phyloP scores from a whole-genome alignment of 2,113 vertebrate genomes.

The Salminus brasiliensis region DNA sequence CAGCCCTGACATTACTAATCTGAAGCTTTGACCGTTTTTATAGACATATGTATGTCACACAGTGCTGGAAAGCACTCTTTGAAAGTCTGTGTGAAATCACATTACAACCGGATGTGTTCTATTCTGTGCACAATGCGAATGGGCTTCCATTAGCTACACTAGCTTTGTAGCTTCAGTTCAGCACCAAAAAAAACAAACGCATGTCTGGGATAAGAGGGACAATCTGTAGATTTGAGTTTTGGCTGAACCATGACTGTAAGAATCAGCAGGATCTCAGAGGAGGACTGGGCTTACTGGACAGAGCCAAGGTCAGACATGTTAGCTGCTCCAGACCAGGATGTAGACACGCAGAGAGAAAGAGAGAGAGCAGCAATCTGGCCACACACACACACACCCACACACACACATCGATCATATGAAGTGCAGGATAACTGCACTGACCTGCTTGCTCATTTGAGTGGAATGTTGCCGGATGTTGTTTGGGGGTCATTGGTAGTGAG shows the following conservation, averaged over 20 bases:
- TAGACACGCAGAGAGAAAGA: neutral
- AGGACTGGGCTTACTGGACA: neutral
- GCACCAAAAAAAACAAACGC: too few species aligned
- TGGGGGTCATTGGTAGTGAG: constrained; percentile 72
- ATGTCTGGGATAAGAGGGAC: too few species aligned
- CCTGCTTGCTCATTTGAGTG: constrained; percentile 75
- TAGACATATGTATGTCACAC: too few species aligned
- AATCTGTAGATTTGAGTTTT: neutral
- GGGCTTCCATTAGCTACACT: too few species aligned
- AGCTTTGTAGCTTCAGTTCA: too few species aligned
- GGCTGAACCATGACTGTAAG: neutral
- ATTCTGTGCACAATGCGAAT: too few species aligned
- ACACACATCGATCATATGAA: constrained; percentile 63
- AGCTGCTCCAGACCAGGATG: constrained; percentile 20
- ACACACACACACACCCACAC: constrained; percentile 44
- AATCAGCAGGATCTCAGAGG: neutral
- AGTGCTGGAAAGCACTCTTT: too few species aligned
- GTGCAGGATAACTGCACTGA: constrained; percentile 60
- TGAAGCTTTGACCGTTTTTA: too few species aligned
- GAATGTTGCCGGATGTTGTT: constrained; percentile 70
- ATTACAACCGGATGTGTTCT: too few species aligned
- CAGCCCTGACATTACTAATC: too few species aligned
- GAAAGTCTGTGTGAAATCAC: too few species aligned
- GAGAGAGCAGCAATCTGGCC: constrained; percentile 43
- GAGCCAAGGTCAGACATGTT: constrained; percentile 7